A percentile compares a stretch with the other conserved stretches of the same genome.
phyloP scores from a whole-genome alignment of 2,888 invertebrate species.

The Calliopum simillimum region DNA sequence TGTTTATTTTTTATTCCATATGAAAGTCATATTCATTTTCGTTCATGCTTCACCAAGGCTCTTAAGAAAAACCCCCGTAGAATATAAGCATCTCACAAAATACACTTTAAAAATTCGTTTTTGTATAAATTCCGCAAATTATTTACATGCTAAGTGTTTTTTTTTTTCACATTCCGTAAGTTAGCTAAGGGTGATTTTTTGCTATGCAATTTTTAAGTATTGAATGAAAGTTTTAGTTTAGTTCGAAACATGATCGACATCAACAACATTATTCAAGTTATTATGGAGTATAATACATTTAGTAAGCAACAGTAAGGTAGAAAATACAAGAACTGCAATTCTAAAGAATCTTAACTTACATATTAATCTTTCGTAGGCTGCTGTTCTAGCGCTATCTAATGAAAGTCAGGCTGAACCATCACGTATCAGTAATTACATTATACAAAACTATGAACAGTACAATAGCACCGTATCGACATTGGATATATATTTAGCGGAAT shows the following conservation, averaged over 20 bases:
- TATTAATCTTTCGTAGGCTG: conserved; percentile 23
- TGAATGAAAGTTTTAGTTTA: neutral
- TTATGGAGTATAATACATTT: neutral
- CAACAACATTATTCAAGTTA: neutral
- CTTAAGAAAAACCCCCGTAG: no score
- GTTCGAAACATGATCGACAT: neutral
- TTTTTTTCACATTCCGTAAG: no score
- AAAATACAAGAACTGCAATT: neutral
- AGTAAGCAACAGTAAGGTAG: conserved; percentile 22
- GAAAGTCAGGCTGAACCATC: conserved; percentile 33
- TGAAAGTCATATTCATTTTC: no score
- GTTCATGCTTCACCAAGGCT: no score
- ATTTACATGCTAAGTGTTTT: no score
- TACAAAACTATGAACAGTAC: conserved; percentile 43
- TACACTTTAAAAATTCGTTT: no score
- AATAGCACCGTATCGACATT: conserved; percentile 33
- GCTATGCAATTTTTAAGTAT: no score
- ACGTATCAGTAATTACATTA: conserved; percentile 40
- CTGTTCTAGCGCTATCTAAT: conserved; percentile 38
- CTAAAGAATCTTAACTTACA: neutral
- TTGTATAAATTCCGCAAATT: no score
- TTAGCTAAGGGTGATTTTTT: no score
- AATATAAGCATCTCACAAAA: no score
- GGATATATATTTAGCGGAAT: conserved; percentile 39
- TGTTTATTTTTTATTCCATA: no score